Evolutionary conservation across 2,113 vertebrate species (phyloP), one percentile per base, ranked within the genome.

Genomic region (Salvelinus fontinalis): DNA sequence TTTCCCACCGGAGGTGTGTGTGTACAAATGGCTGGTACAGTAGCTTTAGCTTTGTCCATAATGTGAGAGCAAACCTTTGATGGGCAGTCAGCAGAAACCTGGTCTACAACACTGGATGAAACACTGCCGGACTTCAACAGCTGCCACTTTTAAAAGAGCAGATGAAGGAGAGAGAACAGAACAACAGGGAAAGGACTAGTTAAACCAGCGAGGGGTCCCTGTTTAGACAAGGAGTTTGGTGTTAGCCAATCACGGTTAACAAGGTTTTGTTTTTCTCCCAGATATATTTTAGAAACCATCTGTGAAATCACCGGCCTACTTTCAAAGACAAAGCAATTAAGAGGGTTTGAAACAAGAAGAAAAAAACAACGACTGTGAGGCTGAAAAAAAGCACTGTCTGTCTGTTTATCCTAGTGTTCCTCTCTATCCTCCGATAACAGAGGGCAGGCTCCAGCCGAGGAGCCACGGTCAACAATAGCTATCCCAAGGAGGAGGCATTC

Each of bases 41-140:
- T 70, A 31, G 34, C 68, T 70, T 48, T 22, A 34, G 34, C 34
- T 34, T 34, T 34, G 34, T 34, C 34, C 34, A 34, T 34, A 34
- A 34, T 34, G 34, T 39, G 39, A 39, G 39, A 39, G 39, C 39
- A 39, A 9, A 39, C 8, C 39, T 39, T 9, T 39, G 39, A 39
- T 8, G 39, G 39, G 39, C 8, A 39, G 2, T 39, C 39, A 39
- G 9, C 39, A 44, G 39, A 44, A 3, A 9, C 39, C 39, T 11
- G 9, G 51, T 82, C 49, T 59, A 72, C 67, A 64, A 72, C 48
- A 20, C 26, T 27, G 13, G 44, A 76, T 70, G 27, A 84, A 78
- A 79, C 76, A 74, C 9, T 12, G 39, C 39, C 39, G 84, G 85
- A 79, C 82, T 79, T 83, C 77, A 81, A 73, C 79, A 87, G 80